Percentiles rank a stretch among this genome's conserved stretches.
These are phyloP conservation scores for Maniola jurtina DNA, from an alignment of 1,140 invertebrate species.

Conservation along the genomic window DNA sequence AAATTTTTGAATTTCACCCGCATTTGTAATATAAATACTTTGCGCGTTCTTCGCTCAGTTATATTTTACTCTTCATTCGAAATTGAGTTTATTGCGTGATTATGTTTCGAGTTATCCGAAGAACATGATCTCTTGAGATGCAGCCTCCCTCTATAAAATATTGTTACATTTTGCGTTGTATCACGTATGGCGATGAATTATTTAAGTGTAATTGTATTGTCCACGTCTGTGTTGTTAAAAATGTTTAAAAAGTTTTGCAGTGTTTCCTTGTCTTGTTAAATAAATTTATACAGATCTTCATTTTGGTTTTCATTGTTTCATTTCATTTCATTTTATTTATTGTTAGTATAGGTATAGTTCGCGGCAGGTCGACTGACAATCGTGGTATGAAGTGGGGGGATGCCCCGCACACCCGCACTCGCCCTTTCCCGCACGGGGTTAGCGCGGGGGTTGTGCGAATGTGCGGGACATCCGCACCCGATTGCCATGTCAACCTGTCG, in stretches of 20 bases:
- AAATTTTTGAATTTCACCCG: too few species aligned
- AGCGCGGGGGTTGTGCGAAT: too few species aligned
- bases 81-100: not conserved
- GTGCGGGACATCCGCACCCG: too few species aligned
- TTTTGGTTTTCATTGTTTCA: constrained; percentile 8
- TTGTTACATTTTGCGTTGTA: not conserved
- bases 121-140: not conserved
- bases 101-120: not conserved
- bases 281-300: constrained; percentile 17
- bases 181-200: constrained; percentile 16
- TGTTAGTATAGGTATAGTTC: constrained; percentile 14
- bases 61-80: not conserved
- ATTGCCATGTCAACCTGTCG: too few species aligned
- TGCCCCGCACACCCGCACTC: too few species aligned
- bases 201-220: constrained; percentile 46
- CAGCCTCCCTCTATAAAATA: not conserved
- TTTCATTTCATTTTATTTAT: not conserved
- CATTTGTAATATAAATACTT: too few species aligned
- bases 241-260: constrained; percentile 26
- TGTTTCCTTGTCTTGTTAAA: constrained; percentile 26
- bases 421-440: too few species aligned
- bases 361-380: too few species aligned
- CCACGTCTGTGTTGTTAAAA: constrained; percentile 33
- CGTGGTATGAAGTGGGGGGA: too few species aligned
- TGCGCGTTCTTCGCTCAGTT: too few species aligned